phyloP scores from a whole-genome alignment of 1,140 invertebrate species.

The Euwallacea similis region DNA sequence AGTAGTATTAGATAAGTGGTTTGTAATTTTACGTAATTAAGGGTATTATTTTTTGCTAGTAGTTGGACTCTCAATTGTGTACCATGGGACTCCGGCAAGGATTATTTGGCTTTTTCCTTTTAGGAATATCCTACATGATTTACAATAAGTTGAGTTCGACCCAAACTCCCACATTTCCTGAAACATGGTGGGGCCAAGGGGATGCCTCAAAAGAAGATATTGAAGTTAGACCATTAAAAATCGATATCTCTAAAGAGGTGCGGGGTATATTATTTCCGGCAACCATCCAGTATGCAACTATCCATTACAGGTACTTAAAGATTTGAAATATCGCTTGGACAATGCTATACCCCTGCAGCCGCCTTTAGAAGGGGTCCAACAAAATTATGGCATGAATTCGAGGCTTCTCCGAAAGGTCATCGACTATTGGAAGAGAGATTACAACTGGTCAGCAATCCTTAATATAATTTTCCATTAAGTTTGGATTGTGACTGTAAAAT shows the following conservation, averaged over 20 bases:
- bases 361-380: conserved; percentile 66
- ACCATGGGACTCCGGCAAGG: not conserved
- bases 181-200: conserved; percentile 56
- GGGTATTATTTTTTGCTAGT: not conserved
- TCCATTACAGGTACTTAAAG: conserved; percentile 58
- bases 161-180: not conserved
- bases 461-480: not conserved
- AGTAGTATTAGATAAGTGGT: not conserved
- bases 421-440: conserved; percentile 77
- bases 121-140: not conserved
- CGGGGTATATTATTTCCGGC: not conserved
- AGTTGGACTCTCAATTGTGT: not conserved
- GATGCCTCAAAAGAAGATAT: conserved; percentile 49
- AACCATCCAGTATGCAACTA: not conserved
- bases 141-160: not conserved
- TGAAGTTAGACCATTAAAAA: conserved; percentile 56
- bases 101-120: not conserved
- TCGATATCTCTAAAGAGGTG: conserved; percentile 54
- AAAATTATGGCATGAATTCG: conserved; percentile 78
- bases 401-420: conserved; percentile 67
- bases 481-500: not conserved
- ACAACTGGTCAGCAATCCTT: conserved; percentile 66
- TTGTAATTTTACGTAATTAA: not conserved
- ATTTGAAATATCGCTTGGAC: conserved; percentile 63
- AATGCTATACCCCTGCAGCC: conserved; percentile 58